Base-by-base conservation (phyloP, 2,113 vertebrate genomes). In the Rissa tridactyla region DNA sequence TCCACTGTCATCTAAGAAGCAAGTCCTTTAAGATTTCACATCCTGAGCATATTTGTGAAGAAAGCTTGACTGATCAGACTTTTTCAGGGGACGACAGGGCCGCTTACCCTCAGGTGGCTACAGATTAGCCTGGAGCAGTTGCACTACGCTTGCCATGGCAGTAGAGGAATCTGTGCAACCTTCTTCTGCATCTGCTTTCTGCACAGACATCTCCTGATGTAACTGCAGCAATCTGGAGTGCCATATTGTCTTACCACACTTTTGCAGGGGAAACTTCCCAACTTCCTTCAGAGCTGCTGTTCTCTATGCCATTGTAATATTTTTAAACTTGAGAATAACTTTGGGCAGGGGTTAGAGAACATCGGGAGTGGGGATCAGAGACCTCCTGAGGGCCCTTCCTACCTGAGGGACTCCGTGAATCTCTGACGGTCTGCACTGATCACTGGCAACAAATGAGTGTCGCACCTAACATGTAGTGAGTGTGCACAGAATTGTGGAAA, bases 11-110 rank as follows among this genome's bases (percentile, higher is more conserved):
- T 91, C 82, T 90, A 95, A 97, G 93, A 96, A 97, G 82, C 66
- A 69, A 88, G 91, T 95, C 90, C 90, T 96, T 96, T 92, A 96
- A 92, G 94, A 91, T 97, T 96, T 97, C 82, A 71, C 86, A 92
- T 95, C 88, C 89, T 86, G 76, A 95, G 95, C 25, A 91, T 88
- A 89, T 96, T 96, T 95, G 86, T 96, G 92, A 97, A 88, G 88
- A 93, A 95, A 96, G n/a, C 82, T 94, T 71, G 77, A 92, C 55
- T 85, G 76, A 91, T 96, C 86, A 94, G 90, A 75, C 47, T 73
- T 90, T 62, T 92, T 64, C 73, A 60, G 36, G 32, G 44, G 78
- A 89, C 87, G 82, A 71, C 94, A 93, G 69, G 88, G 90, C 51
- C 16, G 13, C 77, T 93, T 38, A 20, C 13, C 5, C 30, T 46